Base-by-base conservation (phyloP, 2,888 invertebrate genomes). In the Stenodera caucasica region DNA sequence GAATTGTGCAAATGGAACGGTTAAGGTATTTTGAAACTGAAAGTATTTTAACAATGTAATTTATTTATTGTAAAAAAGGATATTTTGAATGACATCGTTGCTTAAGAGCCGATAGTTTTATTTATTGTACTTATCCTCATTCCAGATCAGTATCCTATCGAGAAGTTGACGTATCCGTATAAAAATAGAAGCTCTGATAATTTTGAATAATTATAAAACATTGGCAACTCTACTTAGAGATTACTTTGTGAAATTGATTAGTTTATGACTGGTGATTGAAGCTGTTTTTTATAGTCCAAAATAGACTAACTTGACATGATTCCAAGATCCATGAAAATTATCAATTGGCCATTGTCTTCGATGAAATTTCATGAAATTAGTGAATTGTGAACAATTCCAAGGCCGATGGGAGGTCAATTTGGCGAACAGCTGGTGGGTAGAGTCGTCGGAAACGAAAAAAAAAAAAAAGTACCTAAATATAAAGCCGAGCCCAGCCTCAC, bases 401-500 rank as follows among this genome's bases (percentile, higher is more conserved):
- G 26, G 23, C 49, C 29, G 14, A 51, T 55, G 3, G 50, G 14
- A 18, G 18, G 32, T 58, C 49, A 60, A 55, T 35, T 61, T 57
- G 72, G 71, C 73, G 67, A 72, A 74, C 75, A 75, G 76, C 74
- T 74, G 74, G 53, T 35, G 35, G 55, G 59, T 61, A 60, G 62
- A 68, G 67, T 67, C 63, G 63, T 69, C 67, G 2, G 18, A 21
- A 2, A 12, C 2, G 11, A 8, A 2, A 32, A 32, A 71, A 70
- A 71, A 75, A 72, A 75, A 76, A 76, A 76, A 69, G 67, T 67
- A 70, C 68, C 77, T 77, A 77, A 77, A 78, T 77, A 77, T 78
- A 78, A 73, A 72, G 70, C 73, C n/a, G 70, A 74, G 73, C 76
- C 75, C 72, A 68, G 74, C 72, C 70, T 69, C 65, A 64, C 72